Conservation (phyloP, 2,113 vertebrate species). For the Meleagris gallopavo region DNA sequence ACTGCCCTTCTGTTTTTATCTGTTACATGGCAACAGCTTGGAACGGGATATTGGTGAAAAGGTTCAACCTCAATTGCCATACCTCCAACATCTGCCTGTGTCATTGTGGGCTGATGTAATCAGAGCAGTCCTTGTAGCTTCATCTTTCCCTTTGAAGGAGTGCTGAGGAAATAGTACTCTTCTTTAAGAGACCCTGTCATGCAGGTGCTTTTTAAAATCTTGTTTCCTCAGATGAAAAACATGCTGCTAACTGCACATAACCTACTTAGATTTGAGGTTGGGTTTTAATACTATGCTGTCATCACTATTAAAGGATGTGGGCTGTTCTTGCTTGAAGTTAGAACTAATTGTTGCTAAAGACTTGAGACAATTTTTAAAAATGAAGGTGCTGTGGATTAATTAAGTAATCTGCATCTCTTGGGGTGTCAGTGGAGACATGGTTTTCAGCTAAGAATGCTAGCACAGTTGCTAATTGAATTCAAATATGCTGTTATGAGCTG, state of each 20-base stretch:
- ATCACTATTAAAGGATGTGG: background rate
- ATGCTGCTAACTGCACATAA: background rate
- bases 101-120: too few species aligned
- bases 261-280: background rate
- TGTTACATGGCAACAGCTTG: too few species aligned
- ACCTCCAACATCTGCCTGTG: too few species aligned
- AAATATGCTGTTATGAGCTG: background rate
- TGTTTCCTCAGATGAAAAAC: background rate
- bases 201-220: background rate
- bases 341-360: slow-evolving; percentile 20
- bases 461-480: background rate
- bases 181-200: background rate
- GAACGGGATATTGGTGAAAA: too few species aligned
- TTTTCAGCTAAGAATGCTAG: background rate
- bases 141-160: background rate
- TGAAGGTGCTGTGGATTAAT: slow-evolving; percentile 6
- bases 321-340: slow-evolving; percentile 1
- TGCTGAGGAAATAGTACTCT: background rate
- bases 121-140: background rate
- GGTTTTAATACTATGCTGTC: slow-evolving; percentile 64
- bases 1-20: too few species aligned
- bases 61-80: too few species aligned
- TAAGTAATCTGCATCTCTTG: slow-evolving; percentile 2
- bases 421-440: background rate
- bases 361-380: slow-evolving; percentile 18